Evolutionary conservation across 2,888 invertebrate species (phyloP).

Genomic region (Archips crataeganus): DNA sequence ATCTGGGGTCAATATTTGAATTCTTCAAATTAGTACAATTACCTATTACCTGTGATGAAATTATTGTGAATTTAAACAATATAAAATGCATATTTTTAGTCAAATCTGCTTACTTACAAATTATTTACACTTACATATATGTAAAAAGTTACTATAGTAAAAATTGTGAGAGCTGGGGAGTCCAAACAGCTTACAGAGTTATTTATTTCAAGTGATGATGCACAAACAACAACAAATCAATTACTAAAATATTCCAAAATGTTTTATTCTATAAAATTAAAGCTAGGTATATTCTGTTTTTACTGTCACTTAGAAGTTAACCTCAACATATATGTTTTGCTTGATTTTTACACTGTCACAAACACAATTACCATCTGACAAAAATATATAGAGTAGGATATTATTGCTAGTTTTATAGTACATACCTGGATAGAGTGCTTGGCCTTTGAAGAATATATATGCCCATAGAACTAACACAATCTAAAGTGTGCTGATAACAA

Average conservation of each 20-base stretch:
- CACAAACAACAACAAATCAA: not conserved
- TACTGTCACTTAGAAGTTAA: not conserved
- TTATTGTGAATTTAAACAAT: conserved; percentile 17
- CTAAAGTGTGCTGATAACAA: not conserved
- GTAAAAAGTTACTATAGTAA: conserved; percentile 9
- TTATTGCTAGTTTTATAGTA: not conserved
- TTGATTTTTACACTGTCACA: not conserved
- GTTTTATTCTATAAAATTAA: not conserved
- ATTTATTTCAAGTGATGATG: not conserved
- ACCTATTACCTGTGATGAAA: not conserved
- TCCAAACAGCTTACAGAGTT: not conserved
- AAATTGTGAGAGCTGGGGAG: conserved; percentile 7
- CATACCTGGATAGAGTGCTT: not conserved
- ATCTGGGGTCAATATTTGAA: not conserved
- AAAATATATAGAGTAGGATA: not conserved
- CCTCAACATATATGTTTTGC: not conserved
- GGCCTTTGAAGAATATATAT: too few relatives aligned
- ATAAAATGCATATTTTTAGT: conserved; percentile 32
- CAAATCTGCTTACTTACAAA: conserved; percentile 23
- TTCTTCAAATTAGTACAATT: not conserved
- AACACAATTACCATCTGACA: not conserved
- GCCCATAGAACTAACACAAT: too few relatives aligned
- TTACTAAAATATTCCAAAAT: not conserved
- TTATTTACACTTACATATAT: conserved; percentile 31
- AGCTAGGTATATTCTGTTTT: not conserved